Evolutionary conservation across 2,113 vertebrate genomes (phyloP), one percentile per base, ranked within the genome.

Genomic region (Lophochroa leadbeateri): DNA sequence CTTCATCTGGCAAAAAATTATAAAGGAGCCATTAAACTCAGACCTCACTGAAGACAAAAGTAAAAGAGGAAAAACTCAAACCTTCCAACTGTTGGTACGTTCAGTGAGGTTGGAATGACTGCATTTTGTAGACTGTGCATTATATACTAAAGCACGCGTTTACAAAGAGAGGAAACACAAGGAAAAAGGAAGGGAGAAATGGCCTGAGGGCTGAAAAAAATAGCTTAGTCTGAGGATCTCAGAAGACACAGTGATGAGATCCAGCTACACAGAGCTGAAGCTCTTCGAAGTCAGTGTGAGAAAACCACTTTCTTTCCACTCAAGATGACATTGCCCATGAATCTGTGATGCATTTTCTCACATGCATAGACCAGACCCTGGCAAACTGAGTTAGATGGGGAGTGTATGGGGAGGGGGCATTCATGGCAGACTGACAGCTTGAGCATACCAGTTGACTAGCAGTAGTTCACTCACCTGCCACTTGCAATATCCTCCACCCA

Each of bases 401-500:
- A 29, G 4, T n/a, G 2, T 50, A 39, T 33, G 37, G 11, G 75
- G 21, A 25, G 13, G 24, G 28, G 14, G 15, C 37, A 52, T 25
- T 13, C 3, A 9, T 50, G 86, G 65, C 87, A 93, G 77, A 70
- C 47, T 93, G 95, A 92, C 87, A 91, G 77, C 58, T 68, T 78
- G 79, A 92, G 85, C 31, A 10, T 63, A 52, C 33, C 33, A n/a
- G 75, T n/a, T 50, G 60, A 83, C 57, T 60, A 79, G 55, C 83
- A 71, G 74, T 41, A 58, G 82, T 78, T 91, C 90, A 37, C 83
- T 86, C 85, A 80, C 53, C 85, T 94, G 92, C 89, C 85, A 76
- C 63, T 46, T 68, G 58, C 92, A 87, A 69, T 84, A 78, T 77
- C 83, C 72, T 93, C 61, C 1, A 15, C 80, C 81, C 86, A 79